A percentile compares a stretch with the other conserved stretches of the same genome.
These are phyloP conservation scores for Globodera rostochiensis DNA, from an alignment of 1,140 invertebrate genomes.

Conservation along the genomic window DNA sequence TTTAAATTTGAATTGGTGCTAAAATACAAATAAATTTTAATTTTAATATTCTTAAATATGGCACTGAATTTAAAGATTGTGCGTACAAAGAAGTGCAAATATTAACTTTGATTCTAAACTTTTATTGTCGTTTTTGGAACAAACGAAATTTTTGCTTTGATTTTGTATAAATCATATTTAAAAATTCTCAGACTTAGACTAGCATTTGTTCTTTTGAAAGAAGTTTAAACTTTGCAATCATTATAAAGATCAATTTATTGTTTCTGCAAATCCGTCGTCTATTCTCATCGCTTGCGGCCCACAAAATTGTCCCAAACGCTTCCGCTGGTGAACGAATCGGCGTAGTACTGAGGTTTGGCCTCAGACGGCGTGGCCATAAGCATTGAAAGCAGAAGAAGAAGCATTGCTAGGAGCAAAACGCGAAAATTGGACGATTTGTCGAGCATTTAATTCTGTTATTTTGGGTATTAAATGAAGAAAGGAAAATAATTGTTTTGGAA, in stretches of 20 bases:
- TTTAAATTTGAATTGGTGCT: too few species aligned
- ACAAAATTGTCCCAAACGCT: slow-evolving; percentile 6
- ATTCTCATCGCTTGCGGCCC: not conserved
- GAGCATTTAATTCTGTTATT: not conserved
- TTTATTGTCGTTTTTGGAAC: not conserved
- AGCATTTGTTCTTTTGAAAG: too few species aligned
- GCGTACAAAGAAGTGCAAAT: too few species aligned
- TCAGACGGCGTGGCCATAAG: not conserved
- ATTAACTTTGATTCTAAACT: not conserved
- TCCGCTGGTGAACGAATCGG: slow-evolving; percentile 22
- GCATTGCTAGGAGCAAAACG: not conserved
- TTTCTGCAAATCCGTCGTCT: not conserved
- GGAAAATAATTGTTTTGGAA: too few species aligned
- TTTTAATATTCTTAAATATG: too few species aligned
- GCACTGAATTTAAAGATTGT: too few species aligned
- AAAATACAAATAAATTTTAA: too few species aligned
- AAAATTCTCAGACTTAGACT: too few species aligned
- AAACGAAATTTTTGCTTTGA: not conserved
- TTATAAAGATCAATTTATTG: not conserved
- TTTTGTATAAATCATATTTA: too few species aligned
- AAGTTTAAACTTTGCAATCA: too few species aligned
- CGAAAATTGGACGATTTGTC: not conserved
- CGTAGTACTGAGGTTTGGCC: not conserved
- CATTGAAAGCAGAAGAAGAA: not conserved
- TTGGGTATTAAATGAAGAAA: not conserved